phyloP scores from a whole-genome alignment of 2,888 invertebrate species.

The Lycaena phlaeas region DNA sequence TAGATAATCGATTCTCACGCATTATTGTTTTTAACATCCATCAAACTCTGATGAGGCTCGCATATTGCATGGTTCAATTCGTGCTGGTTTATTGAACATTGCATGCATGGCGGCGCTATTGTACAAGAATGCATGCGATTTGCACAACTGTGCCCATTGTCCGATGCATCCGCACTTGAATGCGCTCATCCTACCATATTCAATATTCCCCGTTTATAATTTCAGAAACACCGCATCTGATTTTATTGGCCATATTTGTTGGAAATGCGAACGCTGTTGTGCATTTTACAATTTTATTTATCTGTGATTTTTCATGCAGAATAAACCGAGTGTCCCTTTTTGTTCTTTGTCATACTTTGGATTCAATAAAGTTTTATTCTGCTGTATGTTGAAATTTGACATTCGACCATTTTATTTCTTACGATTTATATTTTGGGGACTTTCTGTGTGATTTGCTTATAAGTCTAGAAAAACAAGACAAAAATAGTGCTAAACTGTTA shows the following conservation, averaged over 20 bases:
- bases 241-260: conserved; percentile 25
- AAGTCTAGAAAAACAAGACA: too few relatives aligned
- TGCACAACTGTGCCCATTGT: conserved; percentile 15
- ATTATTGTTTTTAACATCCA: conserved; percentile 1
- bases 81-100: conserved; percentile 13
- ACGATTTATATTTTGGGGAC: background rate
- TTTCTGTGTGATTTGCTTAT: too few relatives aligned
- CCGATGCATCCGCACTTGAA: conserved; percentile 12
- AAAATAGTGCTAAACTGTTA: too few relatives aligned
- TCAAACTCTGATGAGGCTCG: conserved; percentile 2
- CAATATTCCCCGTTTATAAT: conserved; percentile 22
- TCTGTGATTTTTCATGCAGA: conserved; percentile 17
- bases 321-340: conserved; percentile 11
- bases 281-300: conserved; percentile 20
- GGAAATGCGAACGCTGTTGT: conserved; percentile 20
- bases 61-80: conserved; percentile 4
- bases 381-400: conserved; percentile 3
- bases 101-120: conserved; percentile 15
- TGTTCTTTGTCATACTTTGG: conserved; percentile 9
- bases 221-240: conserved; percentile 21
- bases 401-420: background rate
- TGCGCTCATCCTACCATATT: conserved; percentile 10
- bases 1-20: conserved; percentile 3
- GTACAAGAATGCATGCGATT: conserved; percentile 14
- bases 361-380: conserved; percentile 4